Evolutionary conservation across 2,888 invertebrate genomes (phyloP).

Genomic region (Drosophila rellima): DNA sequence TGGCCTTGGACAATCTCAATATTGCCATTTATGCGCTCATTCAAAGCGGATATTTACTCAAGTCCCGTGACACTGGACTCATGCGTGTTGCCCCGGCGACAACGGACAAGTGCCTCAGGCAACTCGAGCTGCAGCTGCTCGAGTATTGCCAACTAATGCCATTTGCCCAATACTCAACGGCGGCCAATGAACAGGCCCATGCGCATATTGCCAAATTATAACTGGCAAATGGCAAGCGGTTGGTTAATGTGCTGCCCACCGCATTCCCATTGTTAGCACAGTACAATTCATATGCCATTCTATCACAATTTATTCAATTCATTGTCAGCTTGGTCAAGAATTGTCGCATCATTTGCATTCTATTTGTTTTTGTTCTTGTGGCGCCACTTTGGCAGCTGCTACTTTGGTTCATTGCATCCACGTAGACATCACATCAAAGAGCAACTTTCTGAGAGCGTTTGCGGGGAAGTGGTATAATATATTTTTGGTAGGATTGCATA

Average conservation of each 20-base stretch:
- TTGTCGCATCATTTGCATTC: slow-evolving; percentile 76
- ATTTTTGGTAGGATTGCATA: neutral
- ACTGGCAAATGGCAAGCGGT: slow-evolving; percentile 71
- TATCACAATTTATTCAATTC: slow-evolving; percentile 57
- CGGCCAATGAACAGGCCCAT: slow-evolving; percentile 69
- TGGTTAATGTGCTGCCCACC: slow-evolving; percentile 24
- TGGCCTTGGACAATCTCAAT: slow-evolving; percentile 89
- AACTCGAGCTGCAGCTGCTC: slow-evolving; percentile 74
- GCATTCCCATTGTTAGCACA: slow-evolving; percentile 14
- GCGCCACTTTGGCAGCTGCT: slow-evolving; percentile 74
- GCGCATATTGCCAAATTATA: slow-evolving; percentile 83
- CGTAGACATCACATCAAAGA: slow-evolving; percentile 13
- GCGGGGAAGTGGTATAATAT: slow-evolving; percentile 1
- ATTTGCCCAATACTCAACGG: slow-evolving; percentile 82
- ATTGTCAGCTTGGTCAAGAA: slow-evolving; percentile 71
- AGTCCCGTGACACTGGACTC: slow-evolving; percentile 73
- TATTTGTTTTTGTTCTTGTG: slow-evolving; percentile 73
- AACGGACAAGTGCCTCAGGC: slow-evolving; percentile 60
- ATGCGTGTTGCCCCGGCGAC: slow-evolving; percentile 50
- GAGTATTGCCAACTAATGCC: slow-evolving; percentile 84
- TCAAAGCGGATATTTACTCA: slow-evolving; percentile 81
- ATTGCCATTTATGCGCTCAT: slow-evolving; percentile 88
- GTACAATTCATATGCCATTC: slow-evolving; percentile 58
- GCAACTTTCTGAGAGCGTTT: neutral
- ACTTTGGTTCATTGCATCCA: slow-evolving; percentile 58